These are phyloP conservation scores for Aptenodytes patagonicus DNA, from an alignment of 2,113 vertebrate genomes.

Conservation along the genomic window DNA sequence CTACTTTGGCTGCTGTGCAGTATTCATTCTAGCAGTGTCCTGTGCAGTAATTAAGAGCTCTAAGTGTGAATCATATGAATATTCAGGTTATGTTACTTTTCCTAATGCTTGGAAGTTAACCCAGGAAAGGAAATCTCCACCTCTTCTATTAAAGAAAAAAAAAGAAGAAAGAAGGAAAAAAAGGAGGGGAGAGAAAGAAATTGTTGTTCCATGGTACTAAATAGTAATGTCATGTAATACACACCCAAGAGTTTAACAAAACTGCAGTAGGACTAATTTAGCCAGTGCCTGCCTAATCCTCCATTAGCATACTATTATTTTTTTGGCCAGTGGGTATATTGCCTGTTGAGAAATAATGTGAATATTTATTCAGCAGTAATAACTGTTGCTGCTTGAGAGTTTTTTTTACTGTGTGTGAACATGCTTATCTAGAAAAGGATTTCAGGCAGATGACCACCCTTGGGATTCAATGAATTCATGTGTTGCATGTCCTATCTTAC, in stretches of 20 bases:
- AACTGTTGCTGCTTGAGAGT: conserved; percentile 16
- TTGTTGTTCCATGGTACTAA: background rate
- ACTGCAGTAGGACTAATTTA: conserved; percentile 19
- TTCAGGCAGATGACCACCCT: conserved; percentile 25
- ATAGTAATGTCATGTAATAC: background rate
- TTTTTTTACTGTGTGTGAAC: background rate
- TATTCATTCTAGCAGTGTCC: background rate
- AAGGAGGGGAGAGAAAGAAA: background rate
- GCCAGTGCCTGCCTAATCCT: background rate
- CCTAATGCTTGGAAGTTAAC: background rate
- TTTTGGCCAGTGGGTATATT: background rate
- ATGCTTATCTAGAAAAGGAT: conserved; percentile 6
- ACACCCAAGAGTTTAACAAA: conserved; percentile 7
- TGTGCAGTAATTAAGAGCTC: background rate
- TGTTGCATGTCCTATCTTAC: background rate
- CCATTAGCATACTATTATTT: conserved; percentile 8
- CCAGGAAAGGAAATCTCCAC: background rate
- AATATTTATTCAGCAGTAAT: conserved; percentile 6
- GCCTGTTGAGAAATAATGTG: conserved; percentile 9
- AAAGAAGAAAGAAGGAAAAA: background rate
- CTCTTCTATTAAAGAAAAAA: background rate
- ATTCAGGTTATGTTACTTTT: background rate
- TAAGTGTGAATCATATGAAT: background rate
- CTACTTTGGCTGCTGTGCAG: background rate
- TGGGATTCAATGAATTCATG: conserved; percentile 29